A percentile compares a stretch with the other conserved stretches of the same genome.
Evolutionary conservation across 1,140 invertebrate species (phyloP).

Genomic region (Scaptomyza graminum): DNA sequence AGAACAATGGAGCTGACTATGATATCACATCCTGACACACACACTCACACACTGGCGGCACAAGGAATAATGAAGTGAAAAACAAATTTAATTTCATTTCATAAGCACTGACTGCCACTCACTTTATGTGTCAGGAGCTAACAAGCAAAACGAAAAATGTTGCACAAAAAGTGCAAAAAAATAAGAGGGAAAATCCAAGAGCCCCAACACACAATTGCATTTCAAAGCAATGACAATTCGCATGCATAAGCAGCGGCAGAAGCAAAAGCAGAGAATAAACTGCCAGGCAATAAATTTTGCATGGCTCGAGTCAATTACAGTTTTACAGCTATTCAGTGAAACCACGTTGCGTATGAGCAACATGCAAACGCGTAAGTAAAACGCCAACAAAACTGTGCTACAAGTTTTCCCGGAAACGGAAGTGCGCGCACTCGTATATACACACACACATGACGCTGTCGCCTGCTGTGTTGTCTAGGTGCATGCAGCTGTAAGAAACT

Average conservation of each 20-base stretch:
- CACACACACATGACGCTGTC: slow-evolving; percentile 4
- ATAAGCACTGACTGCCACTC: slow-evolving; percentile 73
- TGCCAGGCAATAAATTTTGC: slow-evolving; percentile 70
- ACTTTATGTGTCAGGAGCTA: slow-evolving; percentile 52
- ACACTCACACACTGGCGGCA: slow-evolving; percentile 15
- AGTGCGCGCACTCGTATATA: slow-evolving; percentile 14
- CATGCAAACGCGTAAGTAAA: slow-evolving; percentile 10
- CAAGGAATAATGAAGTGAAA: slow-evolving; percentile 26
- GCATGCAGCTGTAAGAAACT: slow-evolving; percentile 42
- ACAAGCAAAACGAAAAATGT: slow-evolving; percentile 32
- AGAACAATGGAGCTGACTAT: slow-evolving; percentile 49
- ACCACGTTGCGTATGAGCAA: slow-evolving; percentile 60
- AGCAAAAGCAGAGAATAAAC: slow-evolving; percentile 19
- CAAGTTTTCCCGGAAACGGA: slow-evolving; percentile 45
- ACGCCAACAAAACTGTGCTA: slow-evolving; percentile 6
- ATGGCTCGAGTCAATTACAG: slow-evolving; percentile 74
- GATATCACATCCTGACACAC: slow-evolving; percentile 16
- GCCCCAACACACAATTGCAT: slow-evolving; percentile 51
- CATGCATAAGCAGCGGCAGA: slow-evolving; percentile 64
- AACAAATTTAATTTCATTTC: slow-evolving; percentile 69
- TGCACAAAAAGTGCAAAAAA: slow-evolving; percentile 25
- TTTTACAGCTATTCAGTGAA: slow-evolving; percentile 37
- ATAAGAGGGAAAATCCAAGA: slow-evolving; percentile 22
- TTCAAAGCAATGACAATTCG: slow-evolving; percentile 77
- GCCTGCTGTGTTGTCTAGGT: slow-evolving; percentile 48